Conservation (phyloP, 30 jellyfish, hydroid and myxozoan genomes). For the Aurelia coerulea region DNA sequence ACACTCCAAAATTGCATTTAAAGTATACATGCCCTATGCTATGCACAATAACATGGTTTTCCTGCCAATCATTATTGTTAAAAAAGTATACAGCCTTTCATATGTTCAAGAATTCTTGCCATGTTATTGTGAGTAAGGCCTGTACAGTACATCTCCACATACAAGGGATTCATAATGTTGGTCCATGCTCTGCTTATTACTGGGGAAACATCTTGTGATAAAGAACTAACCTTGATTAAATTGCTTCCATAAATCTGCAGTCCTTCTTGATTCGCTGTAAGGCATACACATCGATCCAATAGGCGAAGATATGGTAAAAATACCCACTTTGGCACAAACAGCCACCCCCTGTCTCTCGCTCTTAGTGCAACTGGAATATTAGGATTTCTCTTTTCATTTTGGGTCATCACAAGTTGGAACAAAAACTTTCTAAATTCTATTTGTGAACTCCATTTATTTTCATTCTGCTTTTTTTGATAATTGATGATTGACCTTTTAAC, state of each 20-base stretch:
- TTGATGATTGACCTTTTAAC: constrained; percentile 27
- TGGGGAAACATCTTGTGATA: neutral
- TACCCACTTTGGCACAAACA: constrained; percentile 50
- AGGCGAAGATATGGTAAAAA: constrained; percentile 43
- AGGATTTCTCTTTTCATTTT: constrained; percentile 26
- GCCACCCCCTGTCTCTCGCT: constrained; percentile 55
- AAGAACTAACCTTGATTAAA: constrained; percentile 25
- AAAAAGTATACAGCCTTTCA: no score
- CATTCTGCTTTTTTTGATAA: constrained; percentile 28
- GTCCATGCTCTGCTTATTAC: neutral
- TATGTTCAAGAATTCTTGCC: no score
- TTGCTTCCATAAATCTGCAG: constrained; percentile 50
- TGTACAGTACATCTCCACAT: no score
- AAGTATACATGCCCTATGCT: no score
- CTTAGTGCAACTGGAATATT: constrained; percentile 39
- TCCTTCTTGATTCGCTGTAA: constrained; percentile 49
- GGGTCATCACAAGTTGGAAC: constrained; percentile 51
- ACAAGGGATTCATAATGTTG: neutral
- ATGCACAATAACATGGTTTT: no score
- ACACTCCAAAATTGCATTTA: no score
- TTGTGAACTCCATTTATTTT: constrained; percentile 40
- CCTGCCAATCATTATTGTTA: no score
- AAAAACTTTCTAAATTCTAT: constrained; percentile 28
- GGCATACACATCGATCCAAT: constrained; percentile 38
- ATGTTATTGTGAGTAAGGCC: no score